These are phyloP conservation scores for Drosophila burlai DNA, from an alignment of 1,140 invertebrate species.

Conservation along the genomic window DNA sequence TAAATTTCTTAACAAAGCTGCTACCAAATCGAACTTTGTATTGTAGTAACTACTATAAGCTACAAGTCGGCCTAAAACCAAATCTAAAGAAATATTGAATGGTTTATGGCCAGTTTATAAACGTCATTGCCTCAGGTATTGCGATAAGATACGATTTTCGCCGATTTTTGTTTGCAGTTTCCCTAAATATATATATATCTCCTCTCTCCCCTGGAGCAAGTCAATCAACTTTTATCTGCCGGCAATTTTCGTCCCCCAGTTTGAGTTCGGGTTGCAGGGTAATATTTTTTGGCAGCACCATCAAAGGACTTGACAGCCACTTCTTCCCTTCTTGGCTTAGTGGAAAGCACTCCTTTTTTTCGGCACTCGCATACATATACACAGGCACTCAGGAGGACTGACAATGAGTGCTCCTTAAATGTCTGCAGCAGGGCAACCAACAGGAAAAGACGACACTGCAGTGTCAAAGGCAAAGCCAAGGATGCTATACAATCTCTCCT, in stretches of 20 bases:
- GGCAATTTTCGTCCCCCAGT: constrained; percentile 29
- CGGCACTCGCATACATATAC: constrained; percentile 21
- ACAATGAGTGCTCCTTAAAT: constrained; percentile 84
- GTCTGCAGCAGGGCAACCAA: constrained; percentile 72
- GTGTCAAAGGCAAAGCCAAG: constrained; percentile 78
- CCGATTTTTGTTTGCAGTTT: constrained; percentile 4
- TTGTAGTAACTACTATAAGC: not conserved
- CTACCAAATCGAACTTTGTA: not conserved
- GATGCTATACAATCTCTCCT: constrained; percentile 65
- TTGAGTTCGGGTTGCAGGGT: constrained; percentile 32
- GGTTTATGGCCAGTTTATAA: not conserved
- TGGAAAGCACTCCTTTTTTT: constrained; percentile 44
- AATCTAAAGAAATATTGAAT: not conserved
- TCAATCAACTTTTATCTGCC: constrained; percentile 55
- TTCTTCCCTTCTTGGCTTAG: constrained; percentile 43
- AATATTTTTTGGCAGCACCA: constrained; percentile 56
- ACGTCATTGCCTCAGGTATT: constrained; percentile 12
- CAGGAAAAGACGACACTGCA: constrained; percentile 44
- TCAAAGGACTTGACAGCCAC: constrained; percentile 54
- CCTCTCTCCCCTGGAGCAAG: not conserved
- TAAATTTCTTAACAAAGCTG: not conserved
- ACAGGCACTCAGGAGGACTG: constrained; percentile 48
- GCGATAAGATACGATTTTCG: constrained; percentile 26
- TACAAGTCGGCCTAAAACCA: not conserved
- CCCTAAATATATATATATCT: not conserved